phyloP scores from a whole-genome alignment of 2,888 invertebrate species.

The Caenorhabditis sp. region DNA sequence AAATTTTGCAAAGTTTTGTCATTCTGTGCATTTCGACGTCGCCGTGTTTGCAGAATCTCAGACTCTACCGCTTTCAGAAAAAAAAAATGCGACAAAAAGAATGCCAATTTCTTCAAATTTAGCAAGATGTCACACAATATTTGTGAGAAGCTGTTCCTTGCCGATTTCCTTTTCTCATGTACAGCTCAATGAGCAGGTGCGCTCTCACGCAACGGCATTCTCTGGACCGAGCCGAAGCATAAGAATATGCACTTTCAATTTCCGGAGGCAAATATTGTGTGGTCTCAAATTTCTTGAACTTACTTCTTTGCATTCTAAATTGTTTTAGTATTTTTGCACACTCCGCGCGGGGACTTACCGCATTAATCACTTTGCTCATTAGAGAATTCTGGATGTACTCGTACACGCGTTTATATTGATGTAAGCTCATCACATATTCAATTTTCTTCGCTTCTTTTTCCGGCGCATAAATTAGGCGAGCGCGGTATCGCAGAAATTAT shows the following conservation, averaged over 20 bases:
- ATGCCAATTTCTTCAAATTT: too few relatives aligned
- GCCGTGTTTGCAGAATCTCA: too few relatives aligned
- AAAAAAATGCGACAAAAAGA: too few relatives aligned
- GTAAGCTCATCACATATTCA: slow-evolving; percentile 19
- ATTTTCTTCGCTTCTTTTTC: neutral
- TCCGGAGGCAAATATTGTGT: slow-evolving; percentile 2
- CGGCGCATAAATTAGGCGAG: slow-evolving; percentile 15
- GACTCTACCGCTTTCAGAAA: too few relatives aligned
- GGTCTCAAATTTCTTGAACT: slow-evolving; percentile 3
- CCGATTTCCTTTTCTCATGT: too few relatives aligned
- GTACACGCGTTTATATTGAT: slow-evolving; percentile 4
- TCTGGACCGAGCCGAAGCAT: neutral
- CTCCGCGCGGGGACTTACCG: too few relatives aligned
- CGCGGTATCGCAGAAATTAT: neutral
- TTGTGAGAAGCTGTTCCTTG: too few relatives aligned
- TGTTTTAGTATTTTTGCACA: too few relatives aligned
- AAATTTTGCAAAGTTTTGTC: too few relatives aligned
- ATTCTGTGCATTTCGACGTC: too few relatives aligned
- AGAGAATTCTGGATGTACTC: slow-evolving; percentile 3
- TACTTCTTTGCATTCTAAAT: slow-evolving; percentile 16
- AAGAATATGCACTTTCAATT: neutral
- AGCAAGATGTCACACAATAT: too few relatives aligned
- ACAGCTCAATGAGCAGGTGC: slow-evolving; percentile 12
- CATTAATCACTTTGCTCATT: neutral
- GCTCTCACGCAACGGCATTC: neutral